These are phyloP conservation scores for Fragum whitleyi DNA, from an alignment of 2,888 invertebrate species.

Conservation along the genomic window DNA sequence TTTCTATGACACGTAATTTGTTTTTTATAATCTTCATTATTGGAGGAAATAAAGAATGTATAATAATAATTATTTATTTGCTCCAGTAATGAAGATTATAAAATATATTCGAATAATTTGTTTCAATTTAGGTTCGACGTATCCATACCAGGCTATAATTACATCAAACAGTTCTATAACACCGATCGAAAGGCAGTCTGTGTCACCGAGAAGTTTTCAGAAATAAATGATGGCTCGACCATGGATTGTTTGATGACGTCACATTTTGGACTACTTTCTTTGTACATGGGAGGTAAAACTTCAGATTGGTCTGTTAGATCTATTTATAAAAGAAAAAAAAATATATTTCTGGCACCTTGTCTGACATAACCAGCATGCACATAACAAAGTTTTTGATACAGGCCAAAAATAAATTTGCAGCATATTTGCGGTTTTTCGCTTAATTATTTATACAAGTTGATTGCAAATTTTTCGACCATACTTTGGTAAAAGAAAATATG, in stretches of 20 bases:
- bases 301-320: too few relatives aligned
- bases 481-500: too few relatives aligned
- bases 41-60: too few relatives aligned
- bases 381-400: not conserved
- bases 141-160: slow-evolving; percentile 53
- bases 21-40: too few relatives aligned
- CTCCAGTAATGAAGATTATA: too few relatives aligned
- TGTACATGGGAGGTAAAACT: slow-evolving; percentile 66
- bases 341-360: not conserved
- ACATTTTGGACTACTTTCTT: slow-evolving; percentile 60
- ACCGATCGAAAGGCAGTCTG: slow-evolving; percentile 54
- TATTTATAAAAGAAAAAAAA: too few relatives aligned
- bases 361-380: not conserved
- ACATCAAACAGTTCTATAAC: slow-evolving; percentile 59
- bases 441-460: too few relatives aligned
- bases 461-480: too few relatives aligned
- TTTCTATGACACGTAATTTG: too few relatives aligned
- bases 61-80: too few relatives aligned
- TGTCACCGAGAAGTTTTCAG: slow-evolving; percentile 54
- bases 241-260: slow-evolving; percentile 60
- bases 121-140: slow-evolving; percentile 68
- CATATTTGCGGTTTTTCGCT: too few relatives aligned
- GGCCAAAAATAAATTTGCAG: not conserved
- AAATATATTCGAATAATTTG: too few relatives aligned
- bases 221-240: slow-evolving; percentile 44